These are phyloP conservation scores for Heliocidaris erythrogramma DNA, from an alignment of 35 echinoderm and acorn worm genomes.

Conservation along the genomic window DNA sequence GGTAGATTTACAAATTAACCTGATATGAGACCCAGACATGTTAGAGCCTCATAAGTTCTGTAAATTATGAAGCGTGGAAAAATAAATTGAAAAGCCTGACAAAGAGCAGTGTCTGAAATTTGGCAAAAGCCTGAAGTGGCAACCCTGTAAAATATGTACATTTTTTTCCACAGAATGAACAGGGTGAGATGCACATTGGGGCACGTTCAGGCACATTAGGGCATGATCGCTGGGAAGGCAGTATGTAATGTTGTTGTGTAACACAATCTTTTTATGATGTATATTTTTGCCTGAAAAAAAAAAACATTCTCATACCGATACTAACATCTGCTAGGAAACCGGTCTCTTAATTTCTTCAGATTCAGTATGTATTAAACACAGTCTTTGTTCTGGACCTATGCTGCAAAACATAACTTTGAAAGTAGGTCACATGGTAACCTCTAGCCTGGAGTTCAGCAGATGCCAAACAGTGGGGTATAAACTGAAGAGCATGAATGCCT, in stretches of 20 bases:
- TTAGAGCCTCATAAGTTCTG: neutral
- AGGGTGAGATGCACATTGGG: no score
- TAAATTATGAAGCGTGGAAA: neutral
- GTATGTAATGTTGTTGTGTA: no score
- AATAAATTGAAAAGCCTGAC: neutral
- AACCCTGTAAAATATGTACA: neutral
- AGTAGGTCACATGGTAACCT: neutral
- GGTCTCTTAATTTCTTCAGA: neutral
- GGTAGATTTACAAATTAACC: neutral
- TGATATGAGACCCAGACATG: neutral
- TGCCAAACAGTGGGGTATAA: neutral
- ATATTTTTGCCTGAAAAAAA: no score
- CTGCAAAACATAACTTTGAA: neutral
- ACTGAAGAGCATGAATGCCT: neutral
- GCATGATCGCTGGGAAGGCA: no score
- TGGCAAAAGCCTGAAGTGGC: neutral
- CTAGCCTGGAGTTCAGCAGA: neutral
- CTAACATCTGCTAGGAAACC: neutral
- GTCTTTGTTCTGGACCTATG: neutral
- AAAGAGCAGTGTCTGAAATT: neutral
- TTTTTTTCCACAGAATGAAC: no score
- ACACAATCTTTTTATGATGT: no score
- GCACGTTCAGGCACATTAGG: no score
- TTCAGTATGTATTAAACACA: no score
- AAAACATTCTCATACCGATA: neutral